These are phyloP conservation scores for Malthinus seriepunctatus DNA, from an alignment of 2,888 invertebrate genomes.

Conservation along the genomic window DNA sequence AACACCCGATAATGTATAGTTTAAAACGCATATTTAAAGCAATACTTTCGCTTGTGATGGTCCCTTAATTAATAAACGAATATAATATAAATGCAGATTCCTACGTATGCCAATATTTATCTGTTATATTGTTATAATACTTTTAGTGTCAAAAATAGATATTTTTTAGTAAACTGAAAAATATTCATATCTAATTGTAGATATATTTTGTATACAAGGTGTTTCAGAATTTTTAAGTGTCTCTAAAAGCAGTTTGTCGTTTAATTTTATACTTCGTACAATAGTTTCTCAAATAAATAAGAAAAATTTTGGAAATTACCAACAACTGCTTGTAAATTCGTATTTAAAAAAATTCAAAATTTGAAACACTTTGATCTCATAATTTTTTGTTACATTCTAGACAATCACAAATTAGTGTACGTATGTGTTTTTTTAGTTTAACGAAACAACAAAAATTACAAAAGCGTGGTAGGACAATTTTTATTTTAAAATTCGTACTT, in stretches of 20 bases:
- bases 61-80: slow-evolving; percentile 47
- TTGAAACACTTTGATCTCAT: slow-evolving; percentile 14
- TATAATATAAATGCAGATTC: slow-evolving; percentile 33
- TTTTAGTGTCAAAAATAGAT: slow-evolving; percentile 23
- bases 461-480: too few relatives aligned
- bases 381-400: slow-evolving; percentile 23
- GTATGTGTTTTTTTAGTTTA: slow-evolving; percentile 7
- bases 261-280: too few relatives aligned
- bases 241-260: too few relatives aligned
- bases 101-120: slow-evolving; percentile 28
- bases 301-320: too few relatives aligned
- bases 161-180: slow-evolving; percentile 23
- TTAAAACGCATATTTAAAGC: slow-evolving; percentile 51
- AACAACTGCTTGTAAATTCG: background rate
- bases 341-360: background rate
- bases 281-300: too few relatives aligned
- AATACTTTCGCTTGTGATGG: slow-evolving; percentile 54
- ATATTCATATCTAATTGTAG: slow-evolving; percentile 22
- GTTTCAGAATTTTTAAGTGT: slow-evolving; percentile 4
- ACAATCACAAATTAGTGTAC: slow-evolving; percentile 25
- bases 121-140: slow-evolving; percentile 26
- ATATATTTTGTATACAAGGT: slow-evolving; percentile 19
- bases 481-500: too few relatives aligned
- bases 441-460: too few relatives aligned
- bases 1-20: slow-evolving; percentile 25